Conservation (phyloP, 2,797 vertebrate species). For the Peromyscus attwateri region DNA sequence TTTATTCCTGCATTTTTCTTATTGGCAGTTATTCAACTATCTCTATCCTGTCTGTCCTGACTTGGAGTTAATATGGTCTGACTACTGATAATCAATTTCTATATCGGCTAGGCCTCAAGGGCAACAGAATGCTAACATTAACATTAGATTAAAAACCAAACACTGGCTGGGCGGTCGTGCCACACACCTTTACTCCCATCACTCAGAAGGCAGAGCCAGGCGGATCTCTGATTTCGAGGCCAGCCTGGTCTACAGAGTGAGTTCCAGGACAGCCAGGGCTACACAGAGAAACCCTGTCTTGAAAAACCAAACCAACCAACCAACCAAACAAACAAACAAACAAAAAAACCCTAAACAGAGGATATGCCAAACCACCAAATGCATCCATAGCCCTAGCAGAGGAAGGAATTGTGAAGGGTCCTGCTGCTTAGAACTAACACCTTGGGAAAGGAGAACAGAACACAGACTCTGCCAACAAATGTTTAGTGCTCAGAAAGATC, state of each 20-base stretch:
- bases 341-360: neutral
- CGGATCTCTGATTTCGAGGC: neutral
- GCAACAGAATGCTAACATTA: neutral
- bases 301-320: neutral
- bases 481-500: slow-evolving; percentile 19
- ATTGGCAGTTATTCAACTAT: neutral
- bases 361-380: slow-evolving; percentile 23
- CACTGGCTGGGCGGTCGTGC: too few species aligned
- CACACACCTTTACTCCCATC: neutral
- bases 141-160: neutral
- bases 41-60: slow-evolving; percentile 22
- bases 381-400: neutral
- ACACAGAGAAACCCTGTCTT: neutral
- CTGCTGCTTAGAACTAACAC: neutral
- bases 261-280: neutral
- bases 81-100: slow-evolving; percentile 20
- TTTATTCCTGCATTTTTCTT: slow-evolving; percentile 36
- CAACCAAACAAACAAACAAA: neutral
- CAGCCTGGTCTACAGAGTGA: neutral
- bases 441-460: neutral
- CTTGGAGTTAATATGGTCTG: slow-evolving; percentile 4
- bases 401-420: neutral
- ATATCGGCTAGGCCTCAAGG: neutral
- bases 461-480: neutral
- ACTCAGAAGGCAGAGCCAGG: neutral